These are phyloP conservation scores for Drosophila flavopinicola DNA, from an alignment of 2,888 invertebrate species.

Conservation along the genomic window DNA sequence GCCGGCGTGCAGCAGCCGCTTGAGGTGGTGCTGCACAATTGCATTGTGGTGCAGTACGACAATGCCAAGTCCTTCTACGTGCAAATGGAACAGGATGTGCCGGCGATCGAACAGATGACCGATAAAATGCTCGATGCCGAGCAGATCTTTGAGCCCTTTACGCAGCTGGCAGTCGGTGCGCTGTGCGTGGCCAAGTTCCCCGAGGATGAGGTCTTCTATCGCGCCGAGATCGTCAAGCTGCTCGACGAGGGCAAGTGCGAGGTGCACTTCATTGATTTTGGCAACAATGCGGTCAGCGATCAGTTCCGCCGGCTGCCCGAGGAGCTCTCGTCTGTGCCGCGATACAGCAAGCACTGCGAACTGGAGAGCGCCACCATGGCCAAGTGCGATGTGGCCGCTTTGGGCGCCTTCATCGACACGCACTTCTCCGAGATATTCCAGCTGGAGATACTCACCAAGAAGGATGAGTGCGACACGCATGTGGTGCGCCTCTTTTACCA, in stretches of 20 bases:
- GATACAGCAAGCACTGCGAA: conserved; percentile 87
- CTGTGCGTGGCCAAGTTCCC: conserved; percentile 91
- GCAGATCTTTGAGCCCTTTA: conserved; percentile 66
- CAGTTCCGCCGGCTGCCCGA: conserved; percentile 87
- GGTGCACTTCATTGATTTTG: conserved; percentile 90
- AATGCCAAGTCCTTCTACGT: conserved; percentile 90
- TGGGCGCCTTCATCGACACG: conserved; percentile 88
- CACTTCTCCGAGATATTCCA: conserved; percentile 86
- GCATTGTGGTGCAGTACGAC: conserved; percentile 88
- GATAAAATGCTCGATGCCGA: conserved; percentile 81
- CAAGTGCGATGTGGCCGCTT: conserved; percentile 87
- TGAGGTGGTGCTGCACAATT: conserved; percentile 85
- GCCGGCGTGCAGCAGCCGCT: conserved; percentile 62
- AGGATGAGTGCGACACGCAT: conserved; percentile 50
- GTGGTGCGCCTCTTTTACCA: conserved; percentile 82
- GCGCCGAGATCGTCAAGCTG: conserved; percentile 88
- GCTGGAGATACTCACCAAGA: conserved; percentile 78
- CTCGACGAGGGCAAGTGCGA: conserved; percentile 90
- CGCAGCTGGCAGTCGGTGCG: conserved; percentile 84
- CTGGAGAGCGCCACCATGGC: conserved; percentile 86
- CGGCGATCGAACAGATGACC: conserved; percentile 79
- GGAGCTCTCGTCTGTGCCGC: conserved; percentile 86
- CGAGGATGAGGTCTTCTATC: conserved; percentile 94
- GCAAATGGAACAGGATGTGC: conserved; percentile 86
- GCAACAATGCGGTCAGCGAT: conserved; percentile 87